Conservation (phyloP, 2,888 invertebrate species). For the Zaprionus bogoriensis region DNA sequence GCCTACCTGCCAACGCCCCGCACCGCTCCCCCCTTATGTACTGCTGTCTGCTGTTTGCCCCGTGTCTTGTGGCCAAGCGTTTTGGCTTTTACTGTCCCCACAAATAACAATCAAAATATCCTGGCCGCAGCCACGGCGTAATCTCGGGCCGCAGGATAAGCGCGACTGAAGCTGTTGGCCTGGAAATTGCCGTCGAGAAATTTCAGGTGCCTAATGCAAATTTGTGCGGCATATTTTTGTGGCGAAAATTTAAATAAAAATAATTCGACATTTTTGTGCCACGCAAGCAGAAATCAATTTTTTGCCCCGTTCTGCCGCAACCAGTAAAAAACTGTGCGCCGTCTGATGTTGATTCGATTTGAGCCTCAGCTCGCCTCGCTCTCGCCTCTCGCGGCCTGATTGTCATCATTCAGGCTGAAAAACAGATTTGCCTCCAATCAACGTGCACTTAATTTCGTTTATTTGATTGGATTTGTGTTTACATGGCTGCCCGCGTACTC, state of each 20-base stretch:
- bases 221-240: conserved; percentile 73
- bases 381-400: conserved; percentile 51
- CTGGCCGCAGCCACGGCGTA: conserved; percentile 33
- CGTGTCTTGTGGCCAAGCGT: conserved; percentile 44
- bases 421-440: conserved; percentile 79
- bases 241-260: conserved; percentile 52
- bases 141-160: conserved; percentile 63
- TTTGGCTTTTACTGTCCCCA: conserved; percentile 73
- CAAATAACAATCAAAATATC: conserved; percentile 75
- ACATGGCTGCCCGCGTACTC: conserved; percentile 66
- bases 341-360: conserved; percentile 61
- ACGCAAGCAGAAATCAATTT: conserved; percentile 57
- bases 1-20: not conserved
- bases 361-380: conserved; percentile 11
- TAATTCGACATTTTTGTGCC: conserved; percentile 49
- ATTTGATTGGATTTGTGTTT: conserved; percentile 78
- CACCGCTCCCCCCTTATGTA: conserved; percentile 14
- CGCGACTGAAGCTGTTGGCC: conserved; percentile 37
- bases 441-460: conserved; percentile 79
- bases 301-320: conserved; percentile 1
- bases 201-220: conserved; percentile 78
- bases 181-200: conserved; percentile 59
- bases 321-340: not conserved
- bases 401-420: conserved; percentile 77
- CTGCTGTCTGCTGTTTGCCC: conserved; percentile 25